These are phyloP conservation scores for Hippocampus mohnikei DNA, from an alignment of 2,113 vertebrate species.

Conservation along the genomic window DNA sequence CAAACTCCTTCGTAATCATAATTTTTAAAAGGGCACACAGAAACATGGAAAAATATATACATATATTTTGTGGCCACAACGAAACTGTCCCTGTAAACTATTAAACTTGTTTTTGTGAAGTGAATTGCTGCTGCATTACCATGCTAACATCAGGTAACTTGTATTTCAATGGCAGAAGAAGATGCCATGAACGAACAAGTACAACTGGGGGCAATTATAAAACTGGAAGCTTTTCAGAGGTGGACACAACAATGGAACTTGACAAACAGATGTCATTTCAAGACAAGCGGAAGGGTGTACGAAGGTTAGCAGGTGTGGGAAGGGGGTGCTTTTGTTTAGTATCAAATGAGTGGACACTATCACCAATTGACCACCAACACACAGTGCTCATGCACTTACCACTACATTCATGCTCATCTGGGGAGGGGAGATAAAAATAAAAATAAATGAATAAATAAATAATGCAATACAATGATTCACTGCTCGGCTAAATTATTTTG, in stretches of 20 bases:
- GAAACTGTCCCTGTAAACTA: no score
- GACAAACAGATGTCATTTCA: neutral
- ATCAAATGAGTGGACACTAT: conserved; percentile 10
- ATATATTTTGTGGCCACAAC: no score
- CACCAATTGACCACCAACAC: conserved; percentile 33
- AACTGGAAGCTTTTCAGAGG: conserved; percentile 19
- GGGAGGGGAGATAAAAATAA: conserved; percentile 35
- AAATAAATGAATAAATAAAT: neutral
- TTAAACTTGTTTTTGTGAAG: neutral
- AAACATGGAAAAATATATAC: no score
- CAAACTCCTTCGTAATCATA: neutral
- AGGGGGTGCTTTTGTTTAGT: conserved; percentile 20
- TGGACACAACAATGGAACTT: neutral
- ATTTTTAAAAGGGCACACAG: no score
- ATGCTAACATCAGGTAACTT: neutral
- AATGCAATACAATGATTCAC: neutral
- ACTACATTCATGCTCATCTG: conserved; percentile 62
- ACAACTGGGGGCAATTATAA: neutral
- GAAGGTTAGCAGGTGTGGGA: neutral
- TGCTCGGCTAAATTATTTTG: neutral
- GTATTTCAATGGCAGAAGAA: conserved; percentile 9
- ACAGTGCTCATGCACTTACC: conserved; percentile 62
- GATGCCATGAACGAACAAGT: neutral
- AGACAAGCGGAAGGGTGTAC: neutral
- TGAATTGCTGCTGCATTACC: conserved; percentile 9